Conservation (phyloP, 2,797 vertebrate genomes). For the Xyrichtys novacula region DNA sequence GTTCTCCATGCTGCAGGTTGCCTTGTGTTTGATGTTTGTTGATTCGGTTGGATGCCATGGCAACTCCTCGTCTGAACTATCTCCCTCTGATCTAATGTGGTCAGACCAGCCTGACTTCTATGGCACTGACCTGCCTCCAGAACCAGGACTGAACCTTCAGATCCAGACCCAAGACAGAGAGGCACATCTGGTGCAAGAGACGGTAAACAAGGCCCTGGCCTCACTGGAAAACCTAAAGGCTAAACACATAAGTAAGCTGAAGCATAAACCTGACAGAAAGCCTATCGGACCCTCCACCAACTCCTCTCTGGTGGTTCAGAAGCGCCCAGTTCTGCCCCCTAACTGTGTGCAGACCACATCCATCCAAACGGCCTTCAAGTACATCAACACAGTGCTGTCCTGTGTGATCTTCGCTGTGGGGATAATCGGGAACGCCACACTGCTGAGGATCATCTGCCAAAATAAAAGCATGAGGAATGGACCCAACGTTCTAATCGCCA, state of each 20-base stretch:
- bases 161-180: not conserved
- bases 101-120: constrained; percentile 7
- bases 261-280: constrained; percentile 13
- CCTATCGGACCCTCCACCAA: constrained; percentile 18
- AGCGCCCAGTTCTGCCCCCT: constrained; percentile 2
- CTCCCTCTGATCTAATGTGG: not conserved
- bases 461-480: constrained; percentile 97
- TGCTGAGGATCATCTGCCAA: constrained; percentile 95
- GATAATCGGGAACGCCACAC: constrained; percentile 92
- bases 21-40: constrained; percentile 9
- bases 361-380: constrained; percentile 87
- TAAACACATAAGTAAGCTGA: not conserved
- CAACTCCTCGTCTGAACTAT: constrained; percentile 32
- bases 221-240: not conserved
- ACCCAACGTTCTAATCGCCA: constrained; percentile 95
- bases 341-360: constrained; percentile 49
- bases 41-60: constrained; percentile 4
- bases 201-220: not conserved
- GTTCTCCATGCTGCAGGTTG: not conserved
- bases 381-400: constrained; percentile 91
- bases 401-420: constrained; percentile 93
- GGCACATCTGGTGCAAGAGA: constrained; percentile 20
- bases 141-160: accelerated
- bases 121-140: not conserved
- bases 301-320: not conserved